A percentile compares a stretch with the other conserved stretches of the same genome.
phyloP scores from a whole-genome alignment of 1,140 invertebrate genomes.

The Hyphantria cunea region DNA sequence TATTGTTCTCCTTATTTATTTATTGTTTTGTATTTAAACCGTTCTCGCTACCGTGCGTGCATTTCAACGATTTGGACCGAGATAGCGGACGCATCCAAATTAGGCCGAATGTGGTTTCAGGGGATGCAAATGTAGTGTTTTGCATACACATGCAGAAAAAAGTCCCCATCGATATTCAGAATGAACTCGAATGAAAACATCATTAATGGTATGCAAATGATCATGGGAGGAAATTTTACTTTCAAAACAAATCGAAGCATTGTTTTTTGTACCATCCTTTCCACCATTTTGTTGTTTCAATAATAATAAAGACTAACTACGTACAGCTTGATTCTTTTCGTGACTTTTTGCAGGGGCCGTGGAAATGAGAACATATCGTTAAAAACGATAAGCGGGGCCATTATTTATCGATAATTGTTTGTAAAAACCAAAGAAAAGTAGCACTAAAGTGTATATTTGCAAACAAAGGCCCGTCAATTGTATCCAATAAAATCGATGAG shows the following conservation, averaged over 20 bases:
- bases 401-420: constrained; percentile 41
- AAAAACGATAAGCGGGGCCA: constrained; percentile 21
- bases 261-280: constrained; percentile 9
- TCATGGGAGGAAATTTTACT: constrained; percentile 36
- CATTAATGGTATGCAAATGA: constrained; percentile 62
- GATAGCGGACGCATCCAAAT: constrained; percentile 75
- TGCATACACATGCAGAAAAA: constrained; percentile 66
- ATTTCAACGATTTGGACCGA: constrained; percentile 65
- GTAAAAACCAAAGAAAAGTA: constrained; percentile 30
- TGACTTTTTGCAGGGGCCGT: background rate
- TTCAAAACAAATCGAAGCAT: constrained; percentile 23
- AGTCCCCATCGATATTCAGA: constrained; percentile 45
- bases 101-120: constrained; percentile 64
- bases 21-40: constrained; percentile 68
- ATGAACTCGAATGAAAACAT: constrained; percentile 58
- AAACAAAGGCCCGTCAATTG: constrained; percentile 52
- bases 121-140: constrained; percentile 72
- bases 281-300: background rate
- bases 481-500: constrained; percentile 54
- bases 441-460: constrained; percentile 40
- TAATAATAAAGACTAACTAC: background rate
- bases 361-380: constrained; percentile 26
- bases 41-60: constrained; percentile 74
- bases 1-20: constrained; percentile 79
- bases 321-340: constrained; percentile 17